phyloP scores from a whole-genome alignment of 2,113 vertebrate genomes.

The Onychostoma macrolepis region DNA sequence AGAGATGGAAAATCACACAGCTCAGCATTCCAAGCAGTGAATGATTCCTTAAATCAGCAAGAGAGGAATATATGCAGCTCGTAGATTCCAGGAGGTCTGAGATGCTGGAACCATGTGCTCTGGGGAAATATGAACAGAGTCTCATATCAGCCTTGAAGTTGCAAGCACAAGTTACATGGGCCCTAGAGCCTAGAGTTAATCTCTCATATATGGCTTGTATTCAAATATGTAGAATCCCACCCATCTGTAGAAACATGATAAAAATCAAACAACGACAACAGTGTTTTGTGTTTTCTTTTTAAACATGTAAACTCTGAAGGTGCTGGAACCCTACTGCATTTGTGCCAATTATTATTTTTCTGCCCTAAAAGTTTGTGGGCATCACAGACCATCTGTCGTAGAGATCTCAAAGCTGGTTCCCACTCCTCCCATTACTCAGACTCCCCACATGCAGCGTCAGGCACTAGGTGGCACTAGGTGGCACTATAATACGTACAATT shows the following conservation, averaged over 20 bases:
- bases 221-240: not conserved
- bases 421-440: not conserved
- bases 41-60: constrained; percentile 56
- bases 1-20: constrained; percentile 60
- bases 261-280: not conserved
- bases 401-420: not conserved
- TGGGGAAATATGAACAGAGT: constrained; percentile 62
- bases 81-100: constrained; percentile 41
- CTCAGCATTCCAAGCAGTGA: constrained; percentile 62
- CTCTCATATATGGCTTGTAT: not conserved
- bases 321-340: not conserved
- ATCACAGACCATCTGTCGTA: not conserved
- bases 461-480: not conserved
- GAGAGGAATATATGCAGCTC: constrained; percentile 59
- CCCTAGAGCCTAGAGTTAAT: constrained; percentile 43
- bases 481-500: not conserved
- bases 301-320: not conserved
- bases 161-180: constrained; percentile 50
- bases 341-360: not conserved
- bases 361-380: not conserved
- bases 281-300: not conserved
- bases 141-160: constrained; percentile 63
- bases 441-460: not conserved
- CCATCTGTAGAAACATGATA: not conserved
- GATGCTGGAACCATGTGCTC: constrained; percentile 45